Conservation (phyloP, 2,888 invertebrate genomes). For the Crioceris asparagi region DNA sequence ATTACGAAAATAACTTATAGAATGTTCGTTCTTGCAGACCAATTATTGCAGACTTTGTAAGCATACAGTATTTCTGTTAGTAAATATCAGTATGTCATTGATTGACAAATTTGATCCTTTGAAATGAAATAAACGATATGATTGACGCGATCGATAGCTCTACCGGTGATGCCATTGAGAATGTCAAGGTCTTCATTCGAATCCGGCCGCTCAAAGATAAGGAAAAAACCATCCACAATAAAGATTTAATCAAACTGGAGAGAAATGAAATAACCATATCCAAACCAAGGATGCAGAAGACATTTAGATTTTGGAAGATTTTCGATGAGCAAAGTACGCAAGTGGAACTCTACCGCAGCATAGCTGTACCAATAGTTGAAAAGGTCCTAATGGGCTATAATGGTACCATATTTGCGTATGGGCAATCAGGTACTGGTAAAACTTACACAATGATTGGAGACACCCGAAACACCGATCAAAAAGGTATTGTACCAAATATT, state of each 20-base stretch:
- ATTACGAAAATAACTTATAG: too few species aligned
- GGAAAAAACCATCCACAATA: constrained; percentile 40
- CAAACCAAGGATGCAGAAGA: constrained; percentile 60
- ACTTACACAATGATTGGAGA: constrained; percentile 96
- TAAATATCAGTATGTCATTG: too few species aligned
- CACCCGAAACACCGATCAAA: constrained; percentile 67
- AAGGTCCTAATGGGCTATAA: constrained; percentile 91
- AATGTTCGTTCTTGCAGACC: too few species aligned
- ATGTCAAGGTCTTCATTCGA: constrained; percentile 90
- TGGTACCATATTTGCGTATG: constrained; percentile 79
- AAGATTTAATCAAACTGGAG: constrained; percentile 39
- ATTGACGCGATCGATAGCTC: too few species aligned
- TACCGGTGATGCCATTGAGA: too few species aligned
- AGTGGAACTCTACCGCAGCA: constrained; percentile 86
- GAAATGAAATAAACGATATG: too few species aligned
- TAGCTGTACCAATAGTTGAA: constrained; percentile 88
- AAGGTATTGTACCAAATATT: constrained; percentile 94
- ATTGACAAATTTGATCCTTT: too few species aligned
- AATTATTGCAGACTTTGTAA: too few species aligned
- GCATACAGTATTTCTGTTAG: too few species aligned
- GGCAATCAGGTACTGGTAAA: constrained; percentile 91
- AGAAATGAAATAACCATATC: constrained; percentile 59
- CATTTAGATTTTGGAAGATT: constrained; percentile 85
- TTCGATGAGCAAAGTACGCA: constrained; percentile 74
- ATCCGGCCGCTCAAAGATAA: constrained; percentile 79